These are phyloP conservation scores for Dicyrtomina minuta DNA, from an alignment of 2,888 invertebrate genomes.

Conservation along the genomic window DNA sequence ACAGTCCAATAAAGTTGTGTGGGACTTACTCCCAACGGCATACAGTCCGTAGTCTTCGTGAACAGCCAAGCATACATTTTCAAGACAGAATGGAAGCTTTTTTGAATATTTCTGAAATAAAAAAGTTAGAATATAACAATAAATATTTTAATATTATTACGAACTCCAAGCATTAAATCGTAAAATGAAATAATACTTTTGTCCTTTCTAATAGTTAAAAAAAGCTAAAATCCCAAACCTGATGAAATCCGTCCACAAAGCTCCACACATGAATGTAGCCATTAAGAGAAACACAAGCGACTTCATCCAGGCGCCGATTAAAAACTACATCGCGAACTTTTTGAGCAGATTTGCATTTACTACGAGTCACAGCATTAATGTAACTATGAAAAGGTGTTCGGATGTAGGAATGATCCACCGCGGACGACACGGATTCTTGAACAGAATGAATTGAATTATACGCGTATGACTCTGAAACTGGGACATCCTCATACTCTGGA, in stretches of 20 bases:
- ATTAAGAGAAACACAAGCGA: conserved; percentile 87
- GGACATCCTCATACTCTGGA: conserved; percentile 56
- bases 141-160: not conserved
- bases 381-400: conserved; percentile 56
- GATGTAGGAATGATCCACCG: conserved; percentile 36
- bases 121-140: conserved; percentile 9
- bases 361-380: conserved; percentile 69
- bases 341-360: conserved; percentile 77
- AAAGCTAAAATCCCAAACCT: conserved; percentile 58
- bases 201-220: not conserved
- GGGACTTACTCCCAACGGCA: conserved; percentile 91
- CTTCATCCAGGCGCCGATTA: conserved; percentile 80
- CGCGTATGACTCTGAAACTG: not conserved
- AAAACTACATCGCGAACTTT: conserved; percentile 81
- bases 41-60: conserved; percentile 79
- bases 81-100: conserved; percentile 84
- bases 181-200: not conserved
- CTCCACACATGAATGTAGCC: conserved; percentile 89
- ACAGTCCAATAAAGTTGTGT: conserved; percentile 85
- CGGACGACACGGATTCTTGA: conserved; percentile 20
- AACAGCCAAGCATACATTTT: conserved; percentile 88
- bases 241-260: conserved; percentile 76
- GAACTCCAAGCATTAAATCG: not conserved
- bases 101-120: conserved; percentile 69
- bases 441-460: conserved; percentile 20